Conservation (phyloP, 1,140 invertebrate genomes). For the Rhysida immarginata region DNA sequence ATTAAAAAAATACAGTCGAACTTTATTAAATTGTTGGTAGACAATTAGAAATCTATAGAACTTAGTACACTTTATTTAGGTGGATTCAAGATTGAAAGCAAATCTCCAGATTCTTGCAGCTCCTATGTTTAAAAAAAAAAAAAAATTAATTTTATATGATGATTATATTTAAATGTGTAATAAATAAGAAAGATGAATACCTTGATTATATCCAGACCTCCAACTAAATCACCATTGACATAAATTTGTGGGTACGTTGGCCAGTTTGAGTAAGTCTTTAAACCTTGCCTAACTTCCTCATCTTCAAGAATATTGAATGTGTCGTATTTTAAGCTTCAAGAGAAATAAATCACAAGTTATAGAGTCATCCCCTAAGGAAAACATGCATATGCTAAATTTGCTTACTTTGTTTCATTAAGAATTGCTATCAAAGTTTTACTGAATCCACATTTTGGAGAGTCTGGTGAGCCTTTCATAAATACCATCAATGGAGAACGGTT, state of each 20-base stretch:
- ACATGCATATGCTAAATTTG: too few relatives aligned
- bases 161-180: neutral
- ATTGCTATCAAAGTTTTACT: conserved; percentile 40
- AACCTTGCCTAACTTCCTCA: conserved; percentile 36
- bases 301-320: conserved; percentile 38
- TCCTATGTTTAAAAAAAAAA: conserved; percentile 4
- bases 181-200: conserved; percentile 14
- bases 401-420: conserved; percentile 32
- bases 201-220: conserved; percentile 41
- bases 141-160: neutral
- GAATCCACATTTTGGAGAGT: conserved; percentile 43
- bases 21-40: neutral
- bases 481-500: conserved; percentile 38
- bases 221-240: conserved; percentile 50
- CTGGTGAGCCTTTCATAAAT: conserved; percentile 48
- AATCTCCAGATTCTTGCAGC: conserved; percentile 5
- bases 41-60: neutral
- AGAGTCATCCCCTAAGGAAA: neutral
- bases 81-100: conserved; percentile 8
- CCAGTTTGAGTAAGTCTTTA: conserved; percentile 38
- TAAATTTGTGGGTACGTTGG: conserved; percentile 39
- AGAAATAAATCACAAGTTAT: neutral
- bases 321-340: conserved; percentile 30
- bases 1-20: neutral
- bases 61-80: neutral